phyloP scores from a whole-genome alignment of 2,113 vertebrate genomes.

The Anarrhichthys ocellatus region DNA sequence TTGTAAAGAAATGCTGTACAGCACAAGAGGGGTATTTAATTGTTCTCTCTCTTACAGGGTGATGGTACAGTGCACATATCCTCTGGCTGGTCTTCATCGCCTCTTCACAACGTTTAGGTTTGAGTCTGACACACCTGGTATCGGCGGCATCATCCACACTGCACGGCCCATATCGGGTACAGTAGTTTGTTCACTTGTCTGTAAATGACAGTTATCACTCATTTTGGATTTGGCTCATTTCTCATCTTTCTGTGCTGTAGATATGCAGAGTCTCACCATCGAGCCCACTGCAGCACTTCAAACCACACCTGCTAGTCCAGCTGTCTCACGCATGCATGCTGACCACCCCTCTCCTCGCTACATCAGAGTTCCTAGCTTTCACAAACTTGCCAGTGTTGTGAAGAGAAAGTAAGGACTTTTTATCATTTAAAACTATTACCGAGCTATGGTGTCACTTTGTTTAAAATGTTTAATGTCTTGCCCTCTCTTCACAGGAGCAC shows the following conservation, averaged over 20 bases:
- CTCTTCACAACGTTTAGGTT: slow-evolving; percentile 67
- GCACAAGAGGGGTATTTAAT: not conserved
- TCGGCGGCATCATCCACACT: slow-evolving; percentile 30
- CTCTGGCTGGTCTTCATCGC: slow-evolving; percentile 56
- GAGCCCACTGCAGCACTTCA: not conserved
- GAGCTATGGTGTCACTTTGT: not conserved
- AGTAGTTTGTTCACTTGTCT: not conserved
- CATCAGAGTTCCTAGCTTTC: slow-evolving; percentile 3
- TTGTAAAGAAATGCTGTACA: not conserved
- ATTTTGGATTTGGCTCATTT: not conserved
- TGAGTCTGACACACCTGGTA: slow-evolving; percentile 61
- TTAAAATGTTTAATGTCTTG: not conserved
- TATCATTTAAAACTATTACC: not conserved
- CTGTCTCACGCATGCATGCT: not conserved
- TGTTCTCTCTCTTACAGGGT: slow-evolving; percentile 52
- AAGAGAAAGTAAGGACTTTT: not conserved
- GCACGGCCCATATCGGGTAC: not conserved
- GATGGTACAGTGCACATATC: slow-evolving; percentile 68
- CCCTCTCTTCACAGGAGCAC: slow-evolving; percentile 12
- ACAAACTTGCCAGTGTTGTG: rapidly evolving
- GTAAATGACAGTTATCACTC: not conserved
- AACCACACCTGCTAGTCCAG: not conserved
- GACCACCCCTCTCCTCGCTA: slow-evolving; percentile 25
- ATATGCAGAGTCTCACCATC: not conserved
- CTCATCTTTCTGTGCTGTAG: not conserved